These are phyloP conservation scores for Hyposoter didymator DNA, from an alignment of 2,888 invertebrate genomes.

Conservation along the genomic window DNA sequence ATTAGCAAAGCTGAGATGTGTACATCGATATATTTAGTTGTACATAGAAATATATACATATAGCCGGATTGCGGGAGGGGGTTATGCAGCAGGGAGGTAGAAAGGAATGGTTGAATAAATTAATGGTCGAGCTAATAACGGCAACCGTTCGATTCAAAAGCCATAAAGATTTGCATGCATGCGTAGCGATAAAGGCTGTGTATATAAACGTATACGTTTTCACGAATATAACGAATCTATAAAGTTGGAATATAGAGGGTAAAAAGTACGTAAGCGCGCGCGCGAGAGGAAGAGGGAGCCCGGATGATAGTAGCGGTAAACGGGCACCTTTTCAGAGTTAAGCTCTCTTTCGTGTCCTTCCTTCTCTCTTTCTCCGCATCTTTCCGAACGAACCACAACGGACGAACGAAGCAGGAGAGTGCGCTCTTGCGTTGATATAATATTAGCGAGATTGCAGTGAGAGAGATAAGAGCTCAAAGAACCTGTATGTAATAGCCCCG, in stretches of 20 bases:
- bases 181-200: background rate
- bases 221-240: constrained; percentile 64
- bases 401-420: constrained; percentile 23
- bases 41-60: background rate
- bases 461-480: constrained; percentile 42
- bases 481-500: constrained; percentile 60
- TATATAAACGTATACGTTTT: constrained; percentile 19
- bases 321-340: constrained; percentile 67
- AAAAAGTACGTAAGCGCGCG: constrained; percentile 23
- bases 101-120: constrained; percentile 65
- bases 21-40: constrained; percentile 27
- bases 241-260: constrained; percentile 44
- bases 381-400: background rate
- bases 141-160: constrained; percentile 66
- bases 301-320: constrained; percentile 67
- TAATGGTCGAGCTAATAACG: constrained; percentile 66
- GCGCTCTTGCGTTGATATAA: constrained; percentile 67
- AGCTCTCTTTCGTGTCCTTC: constrained; percentile 43
- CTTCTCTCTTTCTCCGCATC: constrained; percentile 26
- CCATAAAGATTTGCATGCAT: constrained; percentile 58
- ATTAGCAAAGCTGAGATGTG: constrained; percentile 8
- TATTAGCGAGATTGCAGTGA: constrained; percentile 72
- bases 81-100: constrained; percentile 15
- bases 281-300: constrained; percentile 12
- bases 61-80: constrained; percentile 32